Base-by-base conservation (phyloP, 2,888 invertebrate genomes). In the Microctonus hyperodae region DNA sequence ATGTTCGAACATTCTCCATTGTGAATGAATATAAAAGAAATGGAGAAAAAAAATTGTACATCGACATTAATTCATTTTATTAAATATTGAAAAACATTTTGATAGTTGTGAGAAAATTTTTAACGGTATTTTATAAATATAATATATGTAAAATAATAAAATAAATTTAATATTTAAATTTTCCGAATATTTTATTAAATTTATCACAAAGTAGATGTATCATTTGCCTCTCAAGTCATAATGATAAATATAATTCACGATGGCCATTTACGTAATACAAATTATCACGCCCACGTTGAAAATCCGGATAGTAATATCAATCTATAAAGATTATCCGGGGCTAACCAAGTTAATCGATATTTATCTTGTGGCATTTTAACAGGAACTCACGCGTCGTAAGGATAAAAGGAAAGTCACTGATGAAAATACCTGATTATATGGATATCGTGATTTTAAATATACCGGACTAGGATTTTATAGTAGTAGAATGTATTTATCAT, bases 291-390 rank as follows among this genome's bases (percentile, higher is more conserved):
- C 59, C 40, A 31, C 55, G 37, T 48, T 37, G 53, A 58, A 69
- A 66, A 68, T 69, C 59, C 59, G 57, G 51, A 66, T 72, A 75
- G 77, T 79, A 79, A 79, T 79, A 79, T 80, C 78, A 78, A 79
- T 80, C 78, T 76, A 72, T 73, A 72, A 72, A 77, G 79, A 80
- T 80, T 76, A 80, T 80, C 80, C 78, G 77, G 79, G 77, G 79
- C 78, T 79, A 75, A 79, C 75, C 71, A 73, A 66, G 74, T 74
- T 79, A 78, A 78, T 80, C 78, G 78, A 79, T 80, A 80, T 80
- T 80, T 80, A 79, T 77, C 77, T 55, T 25, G 25, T 33, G 35
- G 25, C 13, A 63, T 33, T 44, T 48, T 48, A 57, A 44, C 22
- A 23, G 33, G 13, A 33, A 64, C 23, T 22, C 23, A 44, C 16